These are phyloP conservation scores for Neodiprion pinetum DNA, from an alignment of 1,140 invertebrate species.

Conservation along the genomic window DNA sequence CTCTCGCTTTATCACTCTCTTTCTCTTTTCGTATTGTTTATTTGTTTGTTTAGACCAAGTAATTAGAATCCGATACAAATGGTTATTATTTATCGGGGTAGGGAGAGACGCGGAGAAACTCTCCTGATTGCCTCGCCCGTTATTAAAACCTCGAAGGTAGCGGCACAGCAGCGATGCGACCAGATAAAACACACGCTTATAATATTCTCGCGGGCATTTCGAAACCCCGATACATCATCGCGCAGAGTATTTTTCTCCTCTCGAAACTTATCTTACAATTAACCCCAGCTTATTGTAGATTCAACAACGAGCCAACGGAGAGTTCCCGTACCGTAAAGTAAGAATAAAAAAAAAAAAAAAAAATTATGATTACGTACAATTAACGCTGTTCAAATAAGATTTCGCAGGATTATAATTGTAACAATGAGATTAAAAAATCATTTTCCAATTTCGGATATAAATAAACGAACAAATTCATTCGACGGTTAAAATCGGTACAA, in stretches of 20 bases:
- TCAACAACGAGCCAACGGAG: neutral
- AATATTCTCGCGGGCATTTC: neutral
- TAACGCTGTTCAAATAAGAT: too few species aligned
- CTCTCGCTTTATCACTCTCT: too few species aligned
- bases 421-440: too few species aligned
- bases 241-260: neutral
- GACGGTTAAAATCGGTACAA: too few species aligned
- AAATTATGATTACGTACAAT: too few species aligned
- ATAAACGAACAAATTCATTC: too few species aligned
- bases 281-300: conserved; percentile 24
- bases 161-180: conserved; percentile 40
- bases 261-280: too few species aligned
- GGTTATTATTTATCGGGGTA: conserved; percentile 56
- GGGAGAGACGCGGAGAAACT: conserved; percentile 24
- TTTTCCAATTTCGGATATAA: too few species aligned
- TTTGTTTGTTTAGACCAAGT: conserved; percentile 61
- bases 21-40: conserved; percentile 38
- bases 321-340: conserved; percentile 26
- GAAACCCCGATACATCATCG: conserved; percentile 15
- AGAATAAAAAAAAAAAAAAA: neutral
- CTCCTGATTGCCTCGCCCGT: conserved; percentile 50
- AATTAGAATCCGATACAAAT: conserved; percentile 63
- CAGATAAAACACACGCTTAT: conserved; percentile 33
- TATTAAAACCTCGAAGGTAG: conserved; percentile 40
- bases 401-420: too few species aligned